Evolutionary conservation across 2,113 vertebrate genomes (phyloP).

Genomic region (Tretioscincus oriximinensis): DNA sequence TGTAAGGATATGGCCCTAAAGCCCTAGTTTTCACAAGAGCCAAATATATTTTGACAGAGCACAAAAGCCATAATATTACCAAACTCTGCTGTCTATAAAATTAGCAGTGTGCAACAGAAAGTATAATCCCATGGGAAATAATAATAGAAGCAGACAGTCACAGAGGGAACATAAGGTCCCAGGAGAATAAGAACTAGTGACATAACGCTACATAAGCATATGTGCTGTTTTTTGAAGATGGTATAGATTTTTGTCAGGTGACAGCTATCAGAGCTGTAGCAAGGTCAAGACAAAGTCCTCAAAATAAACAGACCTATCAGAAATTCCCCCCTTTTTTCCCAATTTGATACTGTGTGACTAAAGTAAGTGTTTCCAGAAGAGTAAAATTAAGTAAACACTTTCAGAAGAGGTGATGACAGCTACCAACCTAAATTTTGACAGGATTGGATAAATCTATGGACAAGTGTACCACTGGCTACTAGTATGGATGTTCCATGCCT

Average conservation of each 20-base stretch:
- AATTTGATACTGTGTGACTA: no score
- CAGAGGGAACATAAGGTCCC: background rate
- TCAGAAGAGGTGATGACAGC: no score
- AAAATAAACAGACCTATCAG: background rate
- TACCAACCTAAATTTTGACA: no score
- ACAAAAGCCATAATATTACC: constrained; percentile 22
- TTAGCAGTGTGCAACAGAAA: constrained; percentile 10
- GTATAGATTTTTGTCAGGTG: background rate
- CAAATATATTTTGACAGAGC: constrained; percentile 38
- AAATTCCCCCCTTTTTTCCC: background rate
- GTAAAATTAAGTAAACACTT: no score
- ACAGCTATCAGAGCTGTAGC: background rate
- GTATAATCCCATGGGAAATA: background rate
- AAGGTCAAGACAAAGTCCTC: background rate
- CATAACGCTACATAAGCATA: background rate
- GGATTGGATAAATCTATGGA: no score
- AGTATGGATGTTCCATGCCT: no score
- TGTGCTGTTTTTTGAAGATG: background rate
- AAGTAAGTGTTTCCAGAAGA: no score
- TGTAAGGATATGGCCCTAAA: background rate
- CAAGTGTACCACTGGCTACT: no score
- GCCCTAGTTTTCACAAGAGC: constrained; percentile 30
- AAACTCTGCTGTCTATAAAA: constrained; percentile 33
- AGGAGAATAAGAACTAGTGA: background rate
- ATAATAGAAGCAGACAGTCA: constrained; percentile 17